A percentile compares a stretch with the other conserved stretches of the same genome.
phyloP scores from a whole-genome alignment of 2,888 invertebrate species.

The Polylopha cassiicola region DNA sequence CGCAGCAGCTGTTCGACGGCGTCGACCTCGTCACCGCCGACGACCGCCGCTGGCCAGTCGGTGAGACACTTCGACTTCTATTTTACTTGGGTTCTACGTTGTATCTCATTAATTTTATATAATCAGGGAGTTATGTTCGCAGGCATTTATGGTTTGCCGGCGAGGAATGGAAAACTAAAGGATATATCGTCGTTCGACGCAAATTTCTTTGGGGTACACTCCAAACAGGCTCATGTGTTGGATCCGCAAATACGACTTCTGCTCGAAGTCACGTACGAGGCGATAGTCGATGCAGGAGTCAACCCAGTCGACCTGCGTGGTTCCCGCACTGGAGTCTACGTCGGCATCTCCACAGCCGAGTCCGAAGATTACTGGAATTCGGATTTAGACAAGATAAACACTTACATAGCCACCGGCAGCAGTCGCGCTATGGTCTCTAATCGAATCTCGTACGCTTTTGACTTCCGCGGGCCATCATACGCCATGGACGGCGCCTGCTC shows the following conservation, averaged over 20 bases:
- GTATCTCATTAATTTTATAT: not conserved
- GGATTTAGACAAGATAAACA: slow-evolving; percentile 76
- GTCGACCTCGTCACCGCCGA: slow-evolving; percentile 91
- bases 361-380: slow-evolving; percentile 77
- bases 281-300: slow-evolving; percentile 29
- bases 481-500: too few relatives aligned
- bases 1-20: slow-evolving; percentile 86
- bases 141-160: slow-evolving; percentile 8
- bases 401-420: slow-evolving; percentile 81
- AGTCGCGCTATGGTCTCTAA: slow-evolving; percentile 4
- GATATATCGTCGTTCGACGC: slow-evolving; percentile 33
- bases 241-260: slow-evolving; percentile 33
- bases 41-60: slow-evolving; percentile 85
- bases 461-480: too few relatives aligned
- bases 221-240: slow-evolving; percentile 30
- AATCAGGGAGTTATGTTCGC: not conserved
- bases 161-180: slow-evolving; percentile 27
- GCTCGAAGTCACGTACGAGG: slow-evolving; percentile 31
- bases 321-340: slow-evolving; percentile 80
- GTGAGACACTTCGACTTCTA: not conserved
- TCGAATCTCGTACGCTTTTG: too few relatives aligned
- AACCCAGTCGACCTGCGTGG: slow-evolving; percentile 59
- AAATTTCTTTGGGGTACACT: slow-evolving; percentile 31
- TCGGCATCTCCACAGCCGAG: slow-evolving; percentile 79
- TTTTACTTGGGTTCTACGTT: not conserved